Base-by-base conservation (phyloP, 2,888 invertebrate species). In the Parasteatoda lunata region DNA sequence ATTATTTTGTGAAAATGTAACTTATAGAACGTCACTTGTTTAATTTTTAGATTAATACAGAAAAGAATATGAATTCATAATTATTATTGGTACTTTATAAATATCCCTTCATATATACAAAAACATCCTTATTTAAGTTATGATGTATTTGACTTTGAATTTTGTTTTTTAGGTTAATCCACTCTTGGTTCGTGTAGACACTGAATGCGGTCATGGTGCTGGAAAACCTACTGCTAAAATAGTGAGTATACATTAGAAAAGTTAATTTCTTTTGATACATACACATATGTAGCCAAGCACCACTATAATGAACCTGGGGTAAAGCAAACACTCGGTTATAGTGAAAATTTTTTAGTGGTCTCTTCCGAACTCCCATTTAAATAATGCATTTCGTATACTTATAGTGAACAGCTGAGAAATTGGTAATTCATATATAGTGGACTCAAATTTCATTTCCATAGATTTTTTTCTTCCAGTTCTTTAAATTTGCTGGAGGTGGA, bases 151-250 rank as follows among this genome's bases (percentile, higher is more conserved):
- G 1, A 8, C 8, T 66, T 5, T n/a, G 13, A 47, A n/a, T 48
- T 47, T 47, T 54, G 80, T 70, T 8, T 66, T 90, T 11, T 90
- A 97, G 94, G 94, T 92, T 30, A 96, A 96, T 90, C 99, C 99
- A 3, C 92, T 99, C 89, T 92, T 99, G 89, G 95, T 97, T 83
- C 94, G 96, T 83, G 94, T 99, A 89, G 98, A 99, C 92, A 97
- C 96, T 84, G 97, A 98, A 92, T 96, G 98, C 30, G 99, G 99
- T 0, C 99, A 99, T 93, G 99, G 99, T 70, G 94, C 95, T 88
- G 99, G 99, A 54, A 99, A 99, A 92, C 98, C 99, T 78, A 98
- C 98, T 69, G 94, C 95, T 4, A 99, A 99, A 94, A 93, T 96
- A 91, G 97, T 97, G 92, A 94, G 93, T 91, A 76, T 15, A 30